phyloP scores from a whole-genome alignment of 2,797 vertebrate species.

The Gymnothorax javanicus region DNA sequence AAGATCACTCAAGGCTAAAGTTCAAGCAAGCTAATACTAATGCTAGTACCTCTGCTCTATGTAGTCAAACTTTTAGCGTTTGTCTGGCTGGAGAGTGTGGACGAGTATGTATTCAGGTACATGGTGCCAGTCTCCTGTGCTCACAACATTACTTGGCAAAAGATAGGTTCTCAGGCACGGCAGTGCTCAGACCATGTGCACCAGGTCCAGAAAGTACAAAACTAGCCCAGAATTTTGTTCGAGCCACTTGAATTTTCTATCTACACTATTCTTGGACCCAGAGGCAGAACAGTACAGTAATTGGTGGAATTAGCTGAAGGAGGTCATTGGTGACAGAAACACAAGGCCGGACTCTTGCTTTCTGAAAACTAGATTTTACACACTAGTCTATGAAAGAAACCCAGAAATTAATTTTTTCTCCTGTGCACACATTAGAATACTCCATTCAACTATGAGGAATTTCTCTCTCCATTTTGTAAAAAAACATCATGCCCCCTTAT shows the following conservation, averaged over 20 bases:
- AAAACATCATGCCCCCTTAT: neutral
- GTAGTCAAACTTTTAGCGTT: neutral
- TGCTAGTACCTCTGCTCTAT: neutral
- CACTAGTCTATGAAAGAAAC: neutral
- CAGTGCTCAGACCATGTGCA: neutral
- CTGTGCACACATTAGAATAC: constrained; percentile 18
- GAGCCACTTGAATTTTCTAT: no score
- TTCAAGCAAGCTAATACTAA: neutral
- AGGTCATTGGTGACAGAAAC: no score
- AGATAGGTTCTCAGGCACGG: neutral
- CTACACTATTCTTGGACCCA: no score
- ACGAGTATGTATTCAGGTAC: neutral
- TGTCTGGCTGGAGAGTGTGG: neutral
- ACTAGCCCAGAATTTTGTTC: no score
- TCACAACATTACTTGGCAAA: neutral
- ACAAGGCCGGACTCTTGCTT: no score
- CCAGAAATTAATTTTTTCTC: neutral
- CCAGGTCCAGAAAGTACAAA: neutral
- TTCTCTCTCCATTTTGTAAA: constrained; percentile 2
- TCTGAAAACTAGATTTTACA: no score
- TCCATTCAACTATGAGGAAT: constrained; percentile 13
- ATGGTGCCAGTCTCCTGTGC: neutral
- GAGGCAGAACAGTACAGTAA: no score
- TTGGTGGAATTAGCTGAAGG: no score
- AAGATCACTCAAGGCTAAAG: neutral